phyloP scores from a whole-genome alignment of 2,888 invertebrate genomes.

The Stegana nigrithorax region DNA sequence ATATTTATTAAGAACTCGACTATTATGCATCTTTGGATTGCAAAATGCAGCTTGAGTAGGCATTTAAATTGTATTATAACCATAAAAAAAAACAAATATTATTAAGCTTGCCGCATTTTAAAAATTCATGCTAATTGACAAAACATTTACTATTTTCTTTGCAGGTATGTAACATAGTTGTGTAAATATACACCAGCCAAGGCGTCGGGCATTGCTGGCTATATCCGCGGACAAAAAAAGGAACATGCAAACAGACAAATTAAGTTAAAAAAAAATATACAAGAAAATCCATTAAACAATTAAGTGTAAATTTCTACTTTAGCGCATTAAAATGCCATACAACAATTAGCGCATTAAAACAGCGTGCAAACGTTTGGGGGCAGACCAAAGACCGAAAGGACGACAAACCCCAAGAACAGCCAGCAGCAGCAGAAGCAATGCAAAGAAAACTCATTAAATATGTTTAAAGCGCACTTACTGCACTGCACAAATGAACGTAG shows the following conservation, averaged over 20 bases:
- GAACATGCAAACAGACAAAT: neutral
- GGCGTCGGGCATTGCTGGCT: no score
- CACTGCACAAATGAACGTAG: neutral
- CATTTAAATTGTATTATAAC: no score
- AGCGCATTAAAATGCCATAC: constrained; percentile 14
- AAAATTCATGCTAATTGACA: no score
- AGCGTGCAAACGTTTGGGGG: neutral
- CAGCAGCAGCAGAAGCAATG: constrained; percentile 19
- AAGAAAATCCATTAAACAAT: constrained; percentile 17
- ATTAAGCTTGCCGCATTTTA: no score
- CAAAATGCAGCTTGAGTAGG: no score
- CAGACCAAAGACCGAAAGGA: neutral
- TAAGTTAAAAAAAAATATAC: neutral
- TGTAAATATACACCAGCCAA: neutral
- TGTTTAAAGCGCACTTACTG: constrained; percentile 24
- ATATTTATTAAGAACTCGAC: no score
- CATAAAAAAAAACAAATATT: no score
- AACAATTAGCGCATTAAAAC: constrained; percentile 16
- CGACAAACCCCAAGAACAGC: neutral
- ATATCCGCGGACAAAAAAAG: no score
- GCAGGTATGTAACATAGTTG: constrained; percentile 8
- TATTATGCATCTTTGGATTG: no score
- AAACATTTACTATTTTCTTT: constrained; percentile 1
- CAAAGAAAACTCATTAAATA: constrained; percentile 24
- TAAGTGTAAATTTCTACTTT: constrained; percentile 3